Evolutionary conservation across 2,797 vertebrate species (phyloP), one percentile per base, ranked within the genome.

Genomic region (Chloroceryle amazona): DNA sequence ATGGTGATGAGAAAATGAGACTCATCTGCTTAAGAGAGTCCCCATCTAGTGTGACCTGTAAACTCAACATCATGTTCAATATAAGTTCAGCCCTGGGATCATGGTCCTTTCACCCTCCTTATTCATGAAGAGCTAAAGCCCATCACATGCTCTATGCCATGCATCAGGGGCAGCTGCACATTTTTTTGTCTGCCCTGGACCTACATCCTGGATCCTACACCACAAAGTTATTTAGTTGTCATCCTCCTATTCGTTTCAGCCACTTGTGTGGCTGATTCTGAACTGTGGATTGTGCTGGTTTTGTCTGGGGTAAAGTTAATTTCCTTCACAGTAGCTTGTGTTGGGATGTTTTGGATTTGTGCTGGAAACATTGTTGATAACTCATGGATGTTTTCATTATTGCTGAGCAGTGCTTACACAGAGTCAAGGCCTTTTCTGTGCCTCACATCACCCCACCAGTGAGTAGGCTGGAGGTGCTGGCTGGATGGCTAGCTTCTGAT

Each of bases 41-140:
- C 18, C 26, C 5, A 29, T 25, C 33, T 1, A 1, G 29, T 0
- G 1, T 37, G 52, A 52, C 19, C 18, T 49, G 8, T 31, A 29
- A 57, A 3, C 33, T 81, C 29, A 87, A 39, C 17, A 54, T 19
- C 14, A 16, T 0, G 0, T 54, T 26, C 41, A 70, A 6, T 13
- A 4, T 18, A n/a, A 46, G 21, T 37, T 63, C n/a, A 51, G 14
- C 17, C 11, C 6, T 7, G 7, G 19, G 28, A 44, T 52, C 62
- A 57, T 7, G 57, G 46, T 79, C 12, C 39, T 28, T 23, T 84
- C 58, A 79, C 6, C 19, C 15, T 54, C 10, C 23, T 89, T 89
- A 15, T 60, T 73, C 65, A n/a, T 9, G 33, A 52, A 54, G 20
- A 81, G 5, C 16, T 26, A 49, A 49, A 72, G 37, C 19, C 26